Evolutionary conservation across 2,888 invertebrate genomes (phyloP), one percentile per base, ranked within the genome.

Genomic region (Ophion ellenae): DNA sequence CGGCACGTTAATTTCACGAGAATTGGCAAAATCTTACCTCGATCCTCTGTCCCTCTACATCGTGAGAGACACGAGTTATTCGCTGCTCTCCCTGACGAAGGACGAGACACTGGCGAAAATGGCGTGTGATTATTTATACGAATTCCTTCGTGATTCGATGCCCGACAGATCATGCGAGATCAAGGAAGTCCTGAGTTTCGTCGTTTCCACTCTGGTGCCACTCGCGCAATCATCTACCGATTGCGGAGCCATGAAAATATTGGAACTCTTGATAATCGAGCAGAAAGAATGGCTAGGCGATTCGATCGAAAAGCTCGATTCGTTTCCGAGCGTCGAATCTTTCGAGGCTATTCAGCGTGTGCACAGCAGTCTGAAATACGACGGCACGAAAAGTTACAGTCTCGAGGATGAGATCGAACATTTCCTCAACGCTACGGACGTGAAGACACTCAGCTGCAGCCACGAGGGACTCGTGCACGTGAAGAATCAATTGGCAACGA

Each of bases 391-490:
- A 5, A n/a, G 59, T 10, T 79, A 84, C 14, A 87, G 84, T 11
- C 91, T 95, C 1, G 90, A 93, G 61, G 92, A 94, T 10, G 95
- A 95, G 89, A 94, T 96, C 17, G 90, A 93, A 67, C 94, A 94
- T 83, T 96, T 96, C 90, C 87, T 96, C 36, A 92, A 93, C n/a
- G 94, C 94, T 4, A 93, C 93, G 2, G 88, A 92, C 57, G 92
- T 87, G 32, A 90, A 89, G 53, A 91, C 90, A 47, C 78, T 89
- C 47, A 87, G 85, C 36, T 92, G 90, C 80, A 92, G 91, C 88
- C 91, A 94, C 11, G 96, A 96, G 89, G 95, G 95, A 32, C 92
- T 97, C 36, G 90, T 93, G 45, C 95, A 95, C 88, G 92, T 97
- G 81, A 94, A 94, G 81, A 90, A 93, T 11, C 95, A 96, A 90